A percentile compares a stretch with the other conserved stretches of the same genome.
Evolutionary conservation across 1,140 invertebrate genomes (phyloP).

Genomic region (Glomeris maerens): DNA sequence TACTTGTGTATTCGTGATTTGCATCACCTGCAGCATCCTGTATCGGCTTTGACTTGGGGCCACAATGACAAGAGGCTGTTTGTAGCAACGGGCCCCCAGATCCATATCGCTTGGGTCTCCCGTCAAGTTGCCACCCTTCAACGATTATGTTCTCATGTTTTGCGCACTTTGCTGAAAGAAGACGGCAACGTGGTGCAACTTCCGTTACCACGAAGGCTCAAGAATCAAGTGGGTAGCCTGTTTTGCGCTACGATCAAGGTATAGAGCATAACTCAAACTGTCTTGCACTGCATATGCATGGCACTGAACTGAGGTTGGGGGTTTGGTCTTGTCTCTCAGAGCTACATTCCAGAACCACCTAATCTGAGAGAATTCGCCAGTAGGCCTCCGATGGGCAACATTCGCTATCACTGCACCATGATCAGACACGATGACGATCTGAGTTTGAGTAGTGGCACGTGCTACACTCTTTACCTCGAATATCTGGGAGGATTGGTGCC

Average conservation of each 20-base stretch:
- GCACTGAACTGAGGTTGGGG: background rate
- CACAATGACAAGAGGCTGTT: slow-evolving; percentile 91
- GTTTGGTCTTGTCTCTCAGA: slow-evolving; percentile 42
- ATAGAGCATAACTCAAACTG: slow-evolving; percentile 14
- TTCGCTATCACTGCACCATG: slow-evolving; percentile 89
- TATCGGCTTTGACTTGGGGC: slow-evolving; percentile 91
- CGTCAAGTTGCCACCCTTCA: slow-evolving; percentile 77
- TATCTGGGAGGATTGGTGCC: slow-evolving; percentile 92
- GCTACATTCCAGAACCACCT: slow-evolving; percentile 77
- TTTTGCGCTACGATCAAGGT: slow-evolving; percentile 93
- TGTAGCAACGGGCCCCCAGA: slow-evolving; percentile 62
- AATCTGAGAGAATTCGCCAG: slow-evolving; percentile 85
- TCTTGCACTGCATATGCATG: background rate
- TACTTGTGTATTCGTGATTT: too few species aligned
- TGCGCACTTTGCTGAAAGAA: slow-evolving; percentile 41
- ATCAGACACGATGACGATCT: slow-evolving; percentile 73
- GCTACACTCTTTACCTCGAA: slow-evolving; percentile 90
- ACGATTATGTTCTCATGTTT: slow-evolving; percentile 61
- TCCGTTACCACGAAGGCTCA: slow-evolving; percentile 69
- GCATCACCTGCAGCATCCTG: slow-evolving; percentile 55
- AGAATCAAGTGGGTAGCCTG: slow-evolving; percentile 66
- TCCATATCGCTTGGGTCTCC: slow-evolving; percentile 77
- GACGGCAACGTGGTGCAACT: slow-evolving; percentile 45
- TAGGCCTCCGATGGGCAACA: slow-evolving; percentile 64
- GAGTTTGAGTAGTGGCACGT: slow-evolving; percentile 46